phyloP scores from a whole-genome alignment of 1,140 invertebrate genomes.

The Ceratoteleas bidentatus region DNA sequence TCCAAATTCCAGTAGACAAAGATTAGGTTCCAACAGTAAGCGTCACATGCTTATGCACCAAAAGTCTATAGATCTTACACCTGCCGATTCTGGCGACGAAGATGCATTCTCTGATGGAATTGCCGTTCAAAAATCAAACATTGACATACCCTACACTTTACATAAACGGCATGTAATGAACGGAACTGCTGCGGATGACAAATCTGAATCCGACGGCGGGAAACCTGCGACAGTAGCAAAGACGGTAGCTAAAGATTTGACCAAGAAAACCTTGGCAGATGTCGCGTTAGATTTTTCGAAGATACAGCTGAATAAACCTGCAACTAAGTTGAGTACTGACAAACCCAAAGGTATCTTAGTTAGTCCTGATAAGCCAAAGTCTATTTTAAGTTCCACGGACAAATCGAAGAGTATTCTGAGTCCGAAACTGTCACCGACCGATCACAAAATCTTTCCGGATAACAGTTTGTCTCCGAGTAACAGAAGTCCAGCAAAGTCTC shows the following conservation, averaged over 20 bases:
- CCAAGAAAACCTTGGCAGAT: conserved; percentile 80
- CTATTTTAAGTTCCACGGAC: conserved; percentile 72
- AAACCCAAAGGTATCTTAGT: conserved; percentile 72
- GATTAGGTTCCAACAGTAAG: conserved; percentile 86
- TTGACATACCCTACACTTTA: conserved; percentile 90
- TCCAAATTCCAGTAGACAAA: conserved; percentile 88
- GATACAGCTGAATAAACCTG: conserved; percentile 67
- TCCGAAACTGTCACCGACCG: conserved; percentile 76
- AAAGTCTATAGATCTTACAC: conserved; percentile 91
- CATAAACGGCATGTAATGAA: conserved; percentile 92
- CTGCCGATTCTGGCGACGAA: conserved; percentile 90
- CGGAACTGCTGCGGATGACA: conserved; percentile 85
- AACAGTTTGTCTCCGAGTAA: conserved; percentile 70
- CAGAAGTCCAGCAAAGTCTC: conserved; percentile 70
- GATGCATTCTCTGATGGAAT: conserved; percentile 84
- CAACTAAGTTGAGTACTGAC: conserved; percentile 67
- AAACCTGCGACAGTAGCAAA: conserved; percentile 67
- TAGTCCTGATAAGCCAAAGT: conserved; percentile 74
- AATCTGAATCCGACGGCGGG: conserved; percentile 76
- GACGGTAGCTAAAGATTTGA: conserved; percentile 71
- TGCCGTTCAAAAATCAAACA: conserved; percentile 81
- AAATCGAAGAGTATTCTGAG: conserved; percentile 72
- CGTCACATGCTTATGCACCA: conserved; percentile 91
- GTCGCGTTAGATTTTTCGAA: conserved; percentile 79
- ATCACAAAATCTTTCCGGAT: conserved; percentile 64